A percentile compares a stretch with the other conserved stretches of the same genome.
phyloP scores from a whole-genome alignment of 2,888 invertebrate genomes.

The Portevinia maculata region DNA sequence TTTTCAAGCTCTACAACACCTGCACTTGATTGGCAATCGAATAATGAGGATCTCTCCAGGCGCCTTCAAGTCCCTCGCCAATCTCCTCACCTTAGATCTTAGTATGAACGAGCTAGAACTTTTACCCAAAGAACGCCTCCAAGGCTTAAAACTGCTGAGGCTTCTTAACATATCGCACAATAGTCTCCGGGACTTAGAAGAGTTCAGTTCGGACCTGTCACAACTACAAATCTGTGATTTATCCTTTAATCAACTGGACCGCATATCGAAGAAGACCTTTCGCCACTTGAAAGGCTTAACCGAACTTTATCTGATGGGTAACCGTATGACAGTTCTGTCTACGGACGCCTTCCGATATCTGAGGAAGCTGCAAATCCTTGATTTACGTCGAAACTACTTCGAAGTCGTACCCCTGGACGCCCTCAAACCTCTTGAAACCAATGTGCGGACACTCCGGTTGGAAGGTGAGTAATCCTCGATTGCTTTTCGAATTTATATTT shows the following conservation, averaged over 20 bases:
- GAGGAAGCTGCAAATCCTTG: conserved; percentile 89
- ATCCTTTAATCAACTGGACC: conserved; percentile 91
- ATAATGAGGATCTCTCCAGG: conserved; percentile 92
- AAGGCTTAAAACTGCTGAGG: conserved; percentile 89
- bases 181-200: conserved; percentile 90
- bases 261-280: conserved; percentile 90
- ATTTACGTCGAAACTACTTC: conserved; percentile 92
- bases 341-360: conserved; percentile 90
- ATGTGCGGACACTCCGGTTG: conserved; percentile 89
- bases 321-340: conserved; percentile 91
- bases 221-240: conserved; percentile 91
- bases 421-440: conserved; percentile 90
- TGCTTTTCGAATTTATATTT: conserved; percentile 43
- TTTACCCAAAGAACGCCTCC: conserved; percentile 92
- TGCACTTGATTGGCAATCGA: conserved; percentile 89
- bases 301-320: conserved; percentile 91
- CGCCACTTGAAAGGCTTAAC: conserved; percentile 89
- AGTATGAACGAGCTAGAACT: conserved; percentile 92
- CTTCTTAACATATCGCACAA: conserved; percentile 93
- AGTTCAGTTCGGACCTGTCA: conserved; percentile 90
- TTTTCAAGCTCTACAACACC: conserved; percentile 90
- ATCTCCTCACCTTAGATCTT: conserved; percentile 90
- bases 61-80: conserved; percentile 90
- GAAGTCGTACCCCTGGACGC: conserved; percentile 91
- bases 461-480: conserved; percentile 86